Percentiles rank a stretch among this genome's conserved stretches.
phyloP scores from a whole-genome alignment of 2,888 invertebrate species.

The Nebria salina region DNA sequence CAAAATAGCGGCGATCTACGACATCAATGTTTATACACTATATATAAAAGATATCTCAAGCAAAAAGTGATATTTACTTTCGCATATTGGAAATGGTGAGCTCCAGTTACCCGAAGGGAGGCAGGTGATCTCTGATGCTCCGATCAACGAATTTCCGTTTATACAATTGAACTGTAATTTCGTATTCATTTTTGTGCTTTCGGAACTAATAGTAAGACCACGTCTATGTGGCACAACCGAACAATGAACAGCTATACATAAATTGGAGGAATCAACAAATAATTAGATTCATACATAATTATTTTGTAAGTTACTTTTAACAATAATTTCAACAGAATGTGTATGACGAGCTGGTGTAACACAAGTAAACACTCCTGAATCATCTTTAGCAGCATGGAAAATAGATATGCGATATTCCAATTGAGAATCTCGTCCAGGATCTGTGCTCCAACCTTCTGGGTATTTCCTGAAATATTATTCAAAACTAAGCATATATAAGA shows the following conservation, averaged over 20 bases:
- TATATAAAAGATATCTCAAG: not conserved
- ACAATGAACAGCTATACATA: conserved; percentile 75
- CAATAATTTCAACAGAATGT: conserved; percentile 82
- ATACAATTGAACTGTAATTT: conserved; percentile 79
- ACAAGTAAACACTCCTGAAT: conserved; percentile 86
- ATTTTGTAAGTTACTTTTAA: conserved; percentile 68
- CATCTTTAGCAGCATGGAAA: conserved; percentile 81
- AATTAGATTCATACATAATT: not conserved
- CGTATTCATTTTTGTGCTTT: conserved; percentile 79
- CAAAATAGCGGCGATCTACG: not conserved
- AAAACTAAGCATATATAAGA: not conserved
- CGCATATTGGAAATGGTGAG: conserved; percentile 81
- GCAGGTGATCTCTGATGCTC: conserved; percentile 77
- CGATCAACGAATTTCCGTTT: conserved; percentile 83
- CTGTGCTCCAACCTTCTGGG: conserved; percentile 84
- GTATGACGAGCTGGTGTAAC: conserved; percentile 85
- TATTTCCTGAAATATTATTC: conserved; percentile 66
- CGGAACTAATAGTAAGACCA: conserved; percentile 76
- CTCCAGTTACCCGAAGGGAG: conserved; percentile 90
- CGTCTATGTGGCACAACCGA: conserved; percentile 77
- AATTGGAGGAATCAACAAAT: not conserved
- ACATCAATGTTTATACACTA: not conserved
- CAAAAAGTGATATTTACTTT: conserved; percentile 68
- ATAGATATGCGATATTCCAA: conserved; percentile 85
- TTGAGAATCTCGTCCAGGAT: conserved; percentile 80